A percentile compares a stretch with the other conserved stretches of the same genome.
Conservation (phyloP, 2,797 vertebrate genomes). For the Catamblyrhynchus diadema region DNA sequence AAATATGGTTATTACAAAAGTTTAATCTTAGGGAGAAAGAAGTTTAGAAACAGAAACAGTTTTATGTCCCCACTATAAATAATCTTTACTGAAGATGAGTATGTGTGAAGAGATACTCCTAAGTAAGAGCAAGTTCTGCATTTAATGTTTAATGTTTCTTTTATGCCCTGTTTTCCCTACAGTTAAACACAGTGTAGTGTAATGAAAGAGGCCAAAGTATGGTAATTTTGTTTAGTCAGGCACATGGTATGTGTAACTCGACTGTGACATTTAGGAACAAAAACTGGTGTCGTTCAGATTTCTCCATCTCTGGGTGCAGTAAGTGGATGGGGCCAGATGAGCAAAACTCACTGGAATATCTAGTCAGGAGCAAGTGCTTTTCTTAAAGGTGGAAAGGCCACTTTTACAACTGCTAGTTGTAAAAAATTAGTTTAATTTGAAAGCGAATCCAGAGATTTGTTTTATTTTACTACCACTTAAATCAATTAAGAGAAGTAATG, state of each 20-base stretch:
- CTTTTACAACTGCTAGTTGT: not conserved
- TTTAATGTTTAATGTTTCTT: not conserved
- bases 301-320: not conserved
- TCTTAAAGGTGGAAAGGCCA: not conserved
- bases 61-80: rapidly evolving
- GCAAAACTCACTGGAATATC: not conserved
- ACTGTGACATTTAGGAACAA: not conserved
- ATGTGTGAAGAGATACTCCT: not conserved
- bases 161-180: not conserved
- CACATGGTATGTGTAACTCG: not conserved
- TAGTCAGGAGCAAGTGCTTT: not conserved
- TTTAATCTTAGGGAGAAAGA: not conserved
- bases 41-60: not conserved
- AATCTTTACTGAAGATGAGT: not conserved
- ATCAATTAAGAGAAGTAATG: not conserved
- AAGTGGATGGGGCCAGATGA: not conserved
- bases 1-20: not conserved
- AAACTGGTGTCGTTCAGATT: not conserved
- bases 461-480: not conserved
- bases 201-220: not conserved
- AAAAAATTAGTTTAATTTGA: not conserved
- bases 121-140: not conserved
- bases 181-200: not conserved
- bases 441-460: not conserved
- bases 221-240: not conserved